phyloP scores from a whole-genome alignment of 2,113 vertebrate species.

The Gadus macrocephalus region DNA sequence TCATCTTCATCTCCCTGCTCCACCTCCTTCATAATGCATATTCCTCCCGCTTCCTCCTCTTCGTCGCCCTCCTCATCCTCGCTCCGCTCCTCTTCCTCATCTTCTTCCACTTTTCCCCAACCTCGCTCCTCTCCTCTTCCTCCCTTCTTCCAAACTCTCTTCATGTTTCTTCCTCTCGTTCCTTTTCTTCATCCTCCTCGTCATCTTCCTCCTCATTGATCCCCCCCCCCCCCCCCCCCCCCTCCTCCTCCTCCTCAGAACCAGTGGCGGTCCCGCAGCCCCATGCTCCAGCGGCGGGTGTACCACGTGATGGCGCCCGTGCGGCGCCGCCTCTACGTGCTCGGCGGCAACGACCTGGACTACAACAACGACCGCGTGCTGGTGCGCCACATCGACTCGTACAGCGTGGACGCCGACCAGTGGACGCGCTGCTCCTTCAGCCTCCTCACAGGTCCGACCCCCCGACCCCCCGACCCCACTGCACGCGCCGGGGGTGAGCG shows the following conservation, averaged over 20 bases:
- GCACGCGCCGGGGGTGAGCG: not conserved
- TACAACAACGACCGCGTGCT: conserved; percentile 96
- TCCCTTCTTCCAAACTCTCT: not conserved
- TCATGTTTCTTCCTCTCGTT: conserved; percentile 17
- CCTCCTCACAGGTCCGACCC: conserved; percentile 80
- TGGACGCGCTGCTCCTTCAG: conserved; percentile 94
- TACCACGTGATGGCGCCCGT: conserved; percentile 97
- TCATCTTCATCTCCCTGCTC: not conserved
- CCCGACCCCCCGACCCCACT: not conserved
- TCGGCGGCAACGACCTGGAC: conserved; percentile 94
- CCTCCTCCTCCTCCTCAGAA: conserved; percentile 69
- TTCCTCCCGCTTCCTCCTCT: conserved; percentile 3
- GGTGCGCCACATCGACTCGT: conserved; percentile 93
- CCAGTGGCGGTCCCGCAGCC: conserved; percentile 88
- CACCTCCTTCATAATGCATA: too few relatives aligned
- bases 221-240: too few relatives aligned
- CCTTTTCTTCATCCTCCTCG: not conserved
- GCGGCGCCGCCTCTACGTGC: conserved; percentile 87
- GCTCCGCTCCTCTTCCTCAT: conserved; percentile 20
- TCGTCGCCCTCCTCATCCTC: conserved; percentile 36
- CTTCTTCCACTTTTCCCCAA: too few relatives aligned
- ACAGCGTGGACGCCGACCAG: conserved; percentile 88
- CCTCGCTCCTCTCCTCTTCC: too few relatives aligned
- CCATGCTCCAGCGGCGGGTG: conserved; percentile 93
- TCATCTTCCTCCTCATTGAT: too few relatives aligned